These are phyloP conservation scores for Xanthia togata DNA, from an alignment of 2,888 invertebrate genomes.

Conservation along the genomic window DNA sequence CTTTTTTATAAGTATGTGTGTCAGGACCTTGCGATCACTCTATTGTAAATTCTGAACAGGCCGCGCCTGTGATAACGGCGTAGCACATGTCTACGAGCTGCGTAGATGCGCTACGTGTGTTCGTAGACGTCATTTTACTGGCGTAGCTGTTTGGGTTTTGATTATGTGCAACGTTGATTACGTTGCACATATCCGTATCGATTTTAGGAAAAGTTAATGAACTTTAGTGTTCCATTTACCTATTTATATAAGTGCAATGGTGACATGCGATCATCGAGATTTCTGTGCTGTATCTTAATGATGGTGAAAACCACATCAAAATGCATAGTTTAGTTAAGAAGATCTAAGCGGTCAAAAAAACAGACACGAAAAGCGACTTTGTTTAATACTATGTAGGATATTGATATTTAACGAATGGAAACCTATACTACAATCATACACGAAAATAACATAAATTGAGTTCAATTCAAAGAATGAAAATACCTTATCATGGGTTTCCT, in stretches of 20 bases:
- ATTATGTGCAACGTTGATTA: slow-evolving; percentile 12
- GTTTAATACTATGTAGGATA: neutral
- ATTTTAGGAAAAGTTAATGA: neutral
- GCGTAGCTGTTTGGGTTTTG: slow-evolving; percentile 1
- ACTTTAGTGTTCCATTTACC: neutral
- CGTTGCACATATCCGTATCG: no score
- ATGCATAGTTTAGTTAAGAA: no score
- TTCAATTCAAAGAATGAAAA: slow-evolving; percentile 11
- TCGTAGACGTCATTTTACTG: slow-evolving; percentile 31
- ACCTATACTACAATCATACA: neutral
- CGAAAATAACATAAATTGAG: slow-evolving; percentile 15
- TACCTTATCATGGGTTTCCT: slow-evolving; percentile 12
- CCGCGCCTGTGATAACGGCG: slow-evolving; percentile 54
- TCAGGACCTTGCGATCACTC: slow-evolving; percentile 1
- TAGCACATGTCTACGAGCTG: slow-evolving; percentile 68
- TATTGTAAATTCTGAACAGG: slow-evolving; percentile 26
- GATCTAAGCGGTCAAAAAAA: no score
- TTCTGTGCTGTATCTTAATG: neutral
- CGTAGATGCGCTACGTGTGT: slow-evolving; percentile 69
- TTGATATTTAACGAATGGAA: slow-evolving; percentile 4
- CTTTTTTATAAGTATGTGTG: neutral
- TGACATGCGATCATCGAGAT: no score
- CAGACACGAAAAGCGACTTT: neutral
- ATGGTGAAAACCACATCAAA: neutral
- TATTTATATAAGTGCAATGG: neutral